phyloP scores from a whole-genome alignment of 2,888 invertebrate genomes.

The Vandiemenella viatica region DNA sequence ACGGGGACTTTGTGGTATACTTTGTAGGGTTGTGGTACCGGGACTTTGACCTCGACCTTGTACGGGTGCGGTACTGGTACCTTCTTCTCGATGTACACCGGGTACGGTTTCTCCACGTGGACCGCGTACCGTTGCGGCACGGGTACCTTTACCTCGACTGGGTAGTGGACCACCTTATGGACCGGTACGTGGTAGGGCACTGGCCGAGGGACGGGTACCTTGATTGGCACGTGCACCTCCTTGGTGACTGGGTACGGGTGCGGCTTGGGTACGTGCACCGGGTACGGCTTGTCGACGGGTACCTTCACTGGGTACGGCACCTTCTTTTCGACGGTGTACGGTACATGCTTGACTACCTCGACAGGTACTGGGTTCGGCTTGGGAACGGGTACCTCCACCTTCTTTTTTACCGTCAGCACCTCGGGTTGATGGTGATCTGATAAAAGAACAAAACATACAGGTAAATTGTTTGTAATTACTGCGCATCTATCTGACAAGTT shows the following conservation, averaged over 20 bases:
- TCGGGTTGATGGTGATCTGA: not conserved
- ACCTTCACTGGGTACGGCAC: slow-evolving; percentile 1
- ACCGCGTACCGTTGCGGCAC: slow-evolving; percentile 1
- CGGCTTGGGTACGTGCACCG: slow-evolving; percentile 3
- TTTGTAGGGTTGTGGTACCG: slow-evolving; percentile 1
- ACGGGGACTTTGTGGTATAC: slow-evolving; percentile 2
- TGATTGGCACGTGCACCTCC: slow-evolving; percentile 29
- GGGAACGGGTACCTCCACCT: not conserved
- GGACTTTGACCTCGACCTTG: not conserved
- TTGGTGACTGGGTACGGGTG: slow-evolving; percentile 11
- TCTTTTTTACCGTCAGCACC: not conserved
- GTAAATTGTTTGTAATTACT: too few species aligned
- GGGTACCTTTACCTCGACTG: slow-evolving; percentile 2
- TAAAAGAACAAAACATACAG: too few species aligned
- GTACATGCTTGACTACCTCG: slow-evolving; percentile 1
- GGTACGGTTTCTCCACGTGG: not conserved
- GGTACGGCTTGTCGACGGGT: slow-evolving; percentile 1
- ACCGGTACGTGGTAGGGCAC: slow-evolving; percentile 41
- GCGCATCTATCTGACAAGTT: too few species aligned
- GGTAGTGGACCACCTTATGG: not conserved
- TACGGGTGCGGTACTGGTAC: slow-evolving; percentile 2
- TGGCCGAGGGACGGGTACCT: slow-evolving; percentile 47
- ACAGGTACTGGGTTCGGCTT: slow-evolving; percentile 1
- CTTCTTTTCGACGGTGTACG: not conserved
- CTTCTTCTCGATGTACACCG: slow-evolving; percentile 3